Evolutionary conservation across 92 coral and sea anemone species (phyloP), one percentile per base, ranked within the genome.

Genomic region (Bergia sp.): DNA sequence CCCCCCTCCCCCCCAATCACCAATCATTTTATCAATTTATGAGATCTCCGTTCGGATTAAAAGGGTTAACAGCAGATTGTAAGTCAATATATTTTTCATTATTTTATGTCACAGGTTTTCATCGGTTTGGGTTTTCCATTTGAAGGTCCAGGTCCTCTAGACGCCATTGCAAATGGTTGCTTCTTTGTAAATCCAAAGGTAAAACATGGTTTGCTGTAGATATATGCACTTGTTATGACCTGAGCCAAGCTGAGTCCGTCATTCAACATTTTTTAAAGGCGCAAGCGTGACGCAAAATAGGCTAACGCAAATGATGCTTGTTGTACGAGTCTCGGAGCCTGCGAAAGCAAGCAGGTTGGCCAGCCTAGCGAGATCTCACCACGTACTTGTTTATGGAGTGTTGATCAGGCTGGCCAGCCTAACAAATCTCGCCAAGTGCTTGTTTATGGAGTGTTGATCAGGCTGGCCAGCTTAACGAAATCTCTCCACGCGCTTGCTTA

Each of bases 131-230:
- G 99, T 0, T 92, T 92, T 45, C 99, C 99, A 43, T 96, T 80
- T 50, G 99, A 96, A 92, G 99, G 99, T 39, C 99, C 99, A 20
- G 97, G 96, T 37, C 96, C 99, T 41, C 96, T 96, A 45, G 99
- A 96, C 84, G 99, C 99, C 37, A 69, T 95, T 39, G 99, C 99
- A 40, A 95, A 96, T 77, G 99, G 99, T 10, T 96, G 96, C 64
- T 96, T 94, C 89, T 96, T 90, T 71, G 80, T 96, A 77, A 96
- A 96, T 79, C 99, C 98, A 20, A 96, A 96, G 98, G 99, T 96
- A 80, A 73, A 8, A 23, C 43, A 29, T 18, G 37, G 38, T 79
- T 86, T 79, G 13, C 1, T 43, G 49, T n/a, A 78, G 45, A 5
- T 53, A 12, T 18, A 8, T 53, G 58, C 10, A 1, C 11, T 3